Percentiles rank a stretch among this genome's conserved stretches.
Evolutionary conservation across 2,797 vertebrate genomes (phyloP).

Genomic region (Lepilemur ruficaudatus): DNA sequence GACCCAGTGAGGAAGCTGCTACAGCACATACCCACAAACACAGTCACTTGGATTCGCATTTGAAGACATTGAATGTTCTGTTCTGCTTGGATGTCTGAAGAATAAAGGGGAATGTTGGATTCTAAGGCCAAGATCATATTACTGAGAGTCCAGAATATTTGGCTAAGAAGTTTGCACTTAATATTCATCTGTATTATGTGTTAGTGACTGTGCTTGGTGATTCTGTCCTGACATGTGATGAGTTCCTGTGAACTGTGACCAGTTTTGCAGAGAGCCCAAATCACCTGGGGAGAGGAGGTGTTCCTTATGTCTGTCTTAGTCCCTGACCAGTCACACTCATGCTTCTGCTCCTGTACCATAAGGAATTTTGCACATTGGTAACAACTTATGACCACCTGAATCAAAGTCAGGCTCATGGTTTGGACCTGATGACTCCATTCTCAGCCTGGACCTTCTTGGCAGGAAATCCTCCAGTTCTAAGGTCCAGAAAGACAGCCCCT

Average conservation of each 20-base stretch:
- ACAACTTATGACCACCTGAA: not conserved
- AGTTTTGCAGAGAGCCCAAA: not conserved
- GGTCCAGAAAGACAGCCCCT: not conserved
- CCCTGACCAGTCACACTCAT: not conserved
- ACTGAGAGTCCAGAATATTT: not conserved
- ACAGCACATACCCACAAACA: not conserved
- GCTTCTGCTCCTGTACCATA: not conserved
- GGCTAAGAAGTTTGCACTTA: not conserved
- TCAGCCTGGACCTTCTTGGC: not conserved
- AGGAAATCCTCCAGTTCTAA: not conserved
- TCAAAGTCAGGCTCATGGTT: not conserved
- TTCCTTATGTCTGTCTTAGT: not conserved
- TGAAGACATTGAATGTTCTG: not conserved
- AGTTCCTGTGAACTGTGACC: not conserved
- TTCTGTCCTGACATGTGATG: not conserved
- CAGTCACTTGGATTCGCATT: not conserved
- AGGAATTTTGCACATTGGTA: not conserved
- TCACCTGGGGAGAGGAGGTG: not conserved
- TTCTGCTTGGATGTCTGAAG: not conserved
- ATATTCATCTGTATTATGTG: not conserved
- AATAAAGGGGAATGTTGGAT: not conserved
- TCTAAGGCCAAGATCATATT: not conserved
- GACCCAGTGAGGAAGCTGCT: not conserved
- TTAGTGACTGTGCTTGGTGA: not conserved
- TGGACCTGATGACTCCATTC: not conserved